Evolutionary conservation across 2,888 invertebrate genomes (phyloP), one percentile per base, ranked within the genome.

Genomic region (Lissocephala sabroskyi): DNA sequence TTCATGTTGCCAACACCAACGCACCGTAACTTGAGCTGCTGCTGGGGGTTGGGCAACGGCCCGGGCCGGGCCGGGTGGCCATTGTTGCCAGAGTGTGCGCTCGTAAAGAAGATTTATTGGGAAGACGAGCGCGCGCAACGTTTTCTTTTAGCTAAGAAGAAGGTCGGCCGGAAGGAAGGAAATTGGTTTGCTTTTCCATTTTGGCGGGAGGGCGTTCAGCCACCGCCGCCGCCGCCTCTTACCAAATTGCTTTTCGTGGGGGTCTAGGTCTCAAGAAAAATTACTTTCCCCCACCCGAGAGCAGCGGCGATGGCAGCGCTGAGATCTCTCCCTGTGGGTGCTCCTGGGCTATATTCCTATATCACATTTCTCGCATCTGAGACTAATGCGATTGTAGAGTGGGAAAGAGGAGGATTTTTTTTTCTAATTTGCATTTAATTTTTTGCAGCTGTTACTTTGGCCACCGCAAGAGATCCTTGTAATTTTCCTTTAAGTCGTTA

Each of bases 51-150:
- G 59, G 30, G 6, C 10, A 10, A 14, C 33, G 37, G 26, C 36
- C n/a, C 47, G 33, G 28, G 9, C 29, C 28, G 41, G 45, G 36
- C 32, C 62, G 62, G n/a, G n/a, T 68, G 75, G 80, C 80, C 81
- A 80, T 80, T 79, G 78, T 75, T 78, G 79, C 78, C 80, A 81
- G 73, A 79, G 81, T 79, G 80, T 81, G 74, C 71, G 81, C 68
- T 82, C 83, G 81, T 82, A 83, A 83, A 82, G 62, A 66, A 81
- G 82, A 82, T 82, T 83, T 82, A 82, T 82, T 80, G 81, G 56
- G 65, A 82, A 75, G 81, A 83, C 81, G 82, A 80, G 80, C 80
- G 79, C 79, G n/a, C n/a, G n/a, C n/a, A n/a, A n/a, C n/a, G n/a
- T 65, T 77, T 79, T 81, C 78, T 81, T 70, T 68, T 68, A 63